A percentile compares a stretch with the other conserved stretches of the same genome.
phyloP scores from a whole-genome alignment of 2,113 vertebrate genomes.

The Chitala chitala region DNA sequence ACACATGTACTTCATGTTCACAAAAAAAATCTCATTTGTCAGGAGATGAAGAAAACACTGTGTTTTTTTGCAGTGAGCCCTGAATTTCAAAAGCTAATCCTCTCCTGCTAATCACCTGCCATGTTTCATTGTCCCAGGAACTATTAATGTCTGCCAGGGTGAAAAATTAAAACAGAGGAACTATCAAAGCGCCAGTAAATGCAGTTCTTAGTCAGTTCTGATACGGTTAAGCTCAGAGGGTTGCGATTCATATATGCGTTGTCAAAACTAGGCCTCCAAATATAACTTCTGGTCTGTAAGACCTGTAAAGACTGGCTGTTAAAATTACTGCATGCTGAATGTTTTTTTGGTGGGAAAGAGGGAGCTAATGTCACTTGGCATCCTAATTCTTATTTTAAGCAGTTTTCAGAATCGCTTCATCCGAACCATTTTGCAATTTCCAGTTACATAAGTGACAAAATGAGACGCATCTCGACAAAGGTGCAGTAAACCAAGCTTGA shows the following conservation, averaged over 20 bases:
- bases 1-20: background rate
- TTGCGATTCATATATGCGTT: slow-evolving; percentile 4
- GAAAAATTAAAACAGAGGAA: slow-evolving; percentile 15
- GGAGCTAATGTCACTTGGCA: no score
- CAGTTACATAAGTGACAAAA: no score
- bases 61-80: background rate
- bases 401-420: no score
- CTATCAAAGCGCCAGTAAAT: slow-evolving; percentile 29
- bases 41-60: background rate
- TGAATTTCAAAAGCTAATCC: slow-evolving; percentile 1
- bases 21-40: background rate
- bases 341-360: no score
- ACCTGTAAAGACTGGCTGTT: background rate
- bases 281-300: background rate
- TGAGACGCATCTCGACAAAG: no score
- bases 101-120: background rate
- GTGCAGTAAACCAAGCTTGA: no score
- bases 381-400: no score
- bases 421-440: no score
- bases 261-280: slow-evolving; percentile 6
- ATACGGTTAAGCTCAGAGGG: slow-evolving; percentile 11
- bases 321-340: no score
- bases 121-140: slow-evolving; percentile 4
- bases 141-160: slow-evolving; percentile 25
- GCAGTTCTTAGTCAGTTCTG: slow-evolving; percentile 15